These are phyloP conservation scores for Hippasteria phrygiana DNA, from an alignment of 53 echinoderm and acorn worm species.

Conservation along the genomic window DNA sequence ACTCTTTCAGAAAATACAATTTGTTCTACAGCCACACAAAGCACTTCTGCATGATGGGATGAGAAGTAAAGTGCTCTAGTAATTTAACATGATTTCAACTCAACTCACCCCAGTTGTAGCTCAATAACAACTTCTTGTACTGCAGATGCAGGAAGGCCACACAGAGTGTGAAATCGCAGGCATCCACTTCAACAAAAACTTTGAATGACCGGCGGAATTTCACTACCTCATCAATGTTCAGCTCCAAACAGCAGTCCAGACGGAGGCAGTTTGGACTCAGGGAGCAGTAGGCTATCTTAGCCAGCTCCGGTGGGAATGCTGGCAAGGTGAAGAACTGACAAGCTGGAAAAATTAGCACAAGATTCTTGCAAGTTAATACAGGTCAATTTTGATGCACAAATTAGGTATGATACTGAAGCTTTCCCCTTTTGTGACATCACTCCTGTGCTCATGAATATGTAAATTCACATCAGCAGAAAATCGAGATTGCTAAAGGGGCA, in stretches of 20 bases:
- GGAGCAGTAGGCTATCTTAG: constrained; percentile 44
- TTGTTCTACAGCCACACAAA: too few species aligned
- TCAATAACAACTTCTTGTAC: constrained; percentile 25
- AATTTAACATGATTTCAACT: background rate
- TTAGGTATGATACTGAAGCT: background rate
- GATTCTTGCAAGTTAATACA: background rate
- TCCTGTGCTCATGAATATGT: too few species aligned
- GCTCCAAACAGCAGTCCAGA: constrained; percentile 47
- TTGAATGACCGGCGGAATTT: constrained; percentile 46
- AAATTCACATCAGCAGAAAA: too few species aligned
- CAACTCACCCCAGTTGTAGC: constrained; percentile 56
- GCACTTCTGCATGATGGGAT: too few species aligned
- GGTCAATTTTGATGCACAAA: background rate
- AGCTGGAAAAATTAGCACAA: background rate
- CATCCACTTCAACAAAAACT: constrained; percentile 31
- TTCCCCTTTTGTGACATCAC: too few species aligned
- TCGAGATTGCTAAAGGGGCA: too few species aligned
- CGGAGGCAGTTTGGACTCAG: constrained; percentile 30
- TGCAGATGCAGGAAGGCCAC: constrained; percentile 28
- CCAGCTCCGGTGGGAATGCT: background rate
- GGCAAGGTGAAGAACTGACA: constrained; percentile 38
- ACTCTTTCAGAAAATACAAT: too few species aligned
- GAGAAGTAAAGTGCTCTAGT: too few species aligned
- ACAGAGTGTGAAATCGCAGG: constrained; percentile 38
- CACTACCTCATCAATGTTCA: background rate